Evolutionary conservation across 2,888 invertebrate species (phyloP).

Genomic region (Coenonympha glycerion): DNA sequence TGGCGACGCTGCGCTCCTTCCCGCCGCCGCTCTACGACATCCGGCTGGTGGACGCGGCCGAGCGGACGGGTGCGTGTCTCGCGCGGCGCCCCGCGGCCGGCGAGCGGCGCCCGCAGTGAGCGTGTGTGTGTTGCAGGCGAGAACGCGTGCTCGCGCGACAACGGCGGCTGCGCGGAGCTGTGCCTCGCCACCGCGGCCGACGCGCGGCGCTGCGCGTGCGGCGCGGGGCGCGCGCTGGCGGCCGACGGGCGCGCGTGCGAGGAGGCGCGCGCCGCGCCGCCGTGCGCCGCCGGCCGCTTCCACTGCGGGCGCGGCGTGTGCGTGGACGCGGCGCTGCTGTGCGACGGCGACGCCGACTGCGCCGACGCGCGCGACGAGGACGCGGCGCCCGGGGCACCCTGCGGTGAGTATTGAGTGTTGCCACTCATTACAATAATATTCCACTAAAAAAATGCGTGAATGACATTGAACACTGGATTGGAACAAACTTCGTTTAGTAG

Average conservation of each 20-base stretch:
- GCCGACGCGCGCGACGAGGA: constrained; percentile 85
- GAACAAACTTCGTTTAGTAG: too few species aligned
- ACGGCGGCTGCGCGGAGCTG: constrained; percentile 80
- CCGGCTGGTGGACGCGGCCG: constrained; percentile 77
- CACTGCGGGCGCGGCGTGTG: constrained; percentile 78
- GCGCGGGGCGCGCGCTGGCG: constrained; percentile 25
- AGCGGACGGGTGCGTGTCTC: constrained; percentile 62
- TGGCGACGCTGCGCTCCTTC: constrained; percentile 71
- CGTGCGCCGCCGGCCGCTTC: constrained; percentile 55
- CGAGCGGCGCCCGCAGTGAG: too few species aligned
- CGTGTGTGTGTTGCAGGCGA: too few species aligned
- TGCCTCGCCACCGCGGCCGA: constrained; percentile 80
- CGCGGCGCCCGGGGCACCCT: constrained; percentile 75
- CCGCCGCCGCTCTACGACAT: constrained; percentile 81
- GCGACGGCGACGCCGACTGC: constrained; percentile 86
- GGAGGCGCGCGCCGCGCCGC: constrained; percentile 36
- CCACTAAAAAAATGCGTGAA: too few species aligned
- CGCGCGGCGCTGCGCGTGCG: constrained; percentile 77
- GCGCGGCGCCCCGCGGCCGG: too few species aligned
- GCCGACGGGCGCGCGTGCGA: constrained; percentile 33
- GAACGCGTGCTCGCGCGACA: constrained; percentile 49
- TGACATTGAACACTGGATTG: too few species aligned
- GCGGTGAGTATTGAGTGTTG: constrained; percentile 58
- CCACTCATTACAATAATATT: too few species aligned
- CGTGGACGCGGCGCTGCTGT: constrained; percentile 80